Evolutionary conservation across 2,113 vertebrate species (phyloP).

Genomic region (Pedetes capensis): DNA sequence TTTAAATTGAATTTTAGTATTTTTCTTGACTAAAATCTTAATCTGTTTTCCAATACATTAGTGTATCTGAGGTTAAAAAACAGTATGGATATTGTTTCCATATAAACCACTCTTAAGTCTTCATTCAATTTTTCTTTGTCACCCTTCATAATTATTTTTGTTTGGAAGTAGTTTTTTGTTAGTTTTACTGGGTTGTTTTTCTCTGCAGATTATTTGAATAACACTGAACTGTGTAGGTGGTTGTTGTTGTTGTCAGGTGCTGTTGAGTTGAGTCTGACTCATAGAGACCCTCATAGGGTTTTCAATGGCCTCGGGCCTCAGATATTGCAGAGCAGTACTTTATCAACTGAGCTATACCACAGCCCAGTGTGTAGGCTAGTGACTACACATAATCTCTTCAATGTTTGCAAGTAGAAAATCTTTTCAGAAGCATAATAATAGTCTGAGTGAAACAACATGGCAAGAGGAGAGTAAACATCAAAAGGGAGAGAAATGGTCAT

Average conservation of each 20-base stretch:
- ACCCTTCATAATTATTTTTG: neutral
- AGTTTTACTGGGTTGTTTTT: neutral
- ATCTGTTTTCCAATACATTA: neutral
- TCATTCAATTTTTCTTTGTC: constrained; percentile 12
- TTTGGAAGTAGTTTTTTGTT: neutral
- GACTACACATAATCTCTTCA: neutral
- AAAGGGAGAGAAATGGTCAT: neutral
- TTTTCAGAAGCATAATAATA: constrained; percentile 25
- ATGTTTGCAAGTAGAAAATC: constrained; percentile 1
- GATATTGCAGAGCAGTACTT: too few species aligned
- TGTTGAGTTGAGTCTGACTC: too few species aligned
- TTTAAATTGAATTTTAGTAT: constrained; percentile 2
- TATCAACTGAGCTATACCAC: too few species aligned
- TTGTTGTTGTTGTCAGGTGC: too few species aligned
- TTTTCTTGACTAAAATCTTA: constrained; percentile 29
- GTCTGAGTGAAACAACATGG: neutral
- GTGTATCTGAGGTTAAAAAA: neutral
- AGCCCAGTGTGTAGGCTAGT: neutral
- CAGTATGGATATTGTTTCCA: neutral
- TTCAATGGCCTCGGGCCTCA: too few species aligned
- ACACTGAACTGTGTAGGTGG: neutral
- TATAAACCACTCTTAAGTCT: neutral
- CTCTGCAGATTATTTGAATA: neutral
- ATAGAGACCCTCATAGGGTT: too few species aligned
- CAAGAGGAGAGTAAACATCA: neutral